A percentile compares a stretch with the other conserved stretches of the same genome.
Conservation (phyloP, 1,140 invertebrate species). For the Drosophila sp. region DNA sequence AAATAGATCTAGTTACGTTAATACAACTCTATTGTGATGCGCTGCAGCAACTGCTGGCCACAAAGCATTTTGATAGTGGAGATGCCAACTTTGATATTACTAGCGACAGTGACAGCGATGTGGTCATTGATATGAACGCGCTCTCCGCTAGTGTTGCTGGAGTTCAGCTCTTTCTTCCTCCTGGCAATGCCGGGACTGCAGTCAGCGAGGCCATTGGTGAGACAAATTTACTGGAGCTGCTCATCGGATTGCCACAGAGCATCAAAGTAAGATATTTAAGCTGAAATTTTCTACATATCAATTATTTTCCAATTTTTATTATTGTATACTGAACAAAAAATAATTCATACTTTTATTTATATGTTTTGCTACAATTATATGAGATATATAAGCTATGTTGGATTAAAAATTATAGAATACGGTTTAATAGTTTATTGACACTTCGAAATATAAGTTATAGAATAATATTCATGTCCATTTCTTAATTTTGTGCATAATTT, state of each 20-base stretch:
- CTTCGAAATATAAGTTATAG: no score
- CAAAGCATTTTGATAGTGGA: conserved; percentile 69
- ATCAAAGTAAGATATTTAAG: conserved; percentile 47
- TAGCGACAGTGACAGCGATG: conserved; percentile 68
- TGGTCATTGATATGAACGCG: conserved; percentile 69
- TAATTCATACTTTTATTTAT: no score
- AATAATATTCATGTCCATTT: no score
- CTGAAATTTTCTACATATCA: not conserved
- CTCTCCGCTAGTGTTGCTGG: conserved; percentile 64
- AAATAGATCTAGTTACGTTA: conserved; percentile 87
- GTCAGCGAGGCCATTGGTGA: conserved; percentile 68
- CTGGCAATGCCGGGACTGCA: conserved; percentile 8
- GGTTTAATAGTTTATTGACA: no score
- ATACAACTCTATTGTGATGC: conserved; percentile 86
- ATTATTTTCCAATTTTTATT: no score
- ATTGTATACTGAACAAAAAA: no score
- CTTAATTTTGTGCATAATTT: no score
- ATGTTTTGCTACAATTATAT: no score
- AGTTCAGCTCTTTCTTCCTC: conserved; percentile 56
- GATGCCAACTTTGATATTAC: conserved; percentile 73
- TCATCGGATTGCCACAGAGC: conserved; percentile 63
- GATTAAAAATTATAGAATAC: no score
- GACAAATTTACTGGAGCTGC: conserved; percentile 75
- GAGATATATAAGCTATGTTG: no score
- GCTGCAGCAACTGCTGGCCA: conserved; percentile 71